Percentiles rank a stretch among this genome's conserved stretches.
Evolutionary conservation across 2,113 vertebrate genomes (phyloP).

Genomic region (Brachyhypopomus gauderio): DNA sequence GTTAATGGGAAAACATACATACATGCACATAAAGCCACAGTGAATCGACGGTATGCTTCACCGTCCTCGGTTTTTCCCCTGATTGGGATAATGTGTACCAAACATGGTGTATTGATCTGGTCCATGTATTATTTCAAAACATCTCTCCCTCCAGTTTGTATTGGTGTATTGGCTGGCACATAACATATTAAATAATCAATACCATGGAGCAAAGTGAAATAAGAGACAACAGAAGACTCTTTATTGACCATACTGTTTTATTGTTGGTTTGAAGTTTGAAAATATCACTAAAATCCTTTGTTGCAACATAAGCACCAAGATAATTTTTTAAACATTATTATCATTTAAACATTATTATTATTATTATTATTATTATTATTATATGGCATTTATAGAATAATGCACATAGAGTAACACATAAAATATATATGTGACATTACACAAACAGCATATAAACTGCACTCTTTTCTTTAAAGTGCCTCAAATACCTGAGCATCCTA

Average conservation of each 20-base stretch:
- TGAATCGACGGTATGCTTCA: not conserved
- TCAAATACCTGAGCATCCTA: conserved; percentile 21
- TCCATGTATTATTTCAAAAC: conserved; percentile 31
- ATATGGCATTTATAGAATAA: not conserved
- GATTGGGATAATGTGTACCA: not conserved
- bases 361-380: not conserved
- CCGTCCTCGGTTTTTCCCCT: not conserved
- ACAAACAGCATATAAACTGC: not conserved
- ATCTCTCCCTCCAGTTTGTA: not conserved
- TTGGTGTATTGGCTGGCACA: not conserved
- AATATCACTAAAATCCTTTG: not conserved
- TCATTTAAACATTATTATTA: not conserved
- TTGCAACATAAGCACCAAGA: too few relatives aligned
- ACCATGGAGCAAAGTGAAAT: not conserved
- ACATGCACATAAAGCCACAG: not conserved
- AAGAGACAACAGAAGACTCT: conserved; percentile 9
- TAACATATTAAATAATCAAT: conserved; percentile 1
- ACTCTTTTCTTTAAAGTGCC: not conserved
- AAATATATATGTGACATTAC: not conserved
- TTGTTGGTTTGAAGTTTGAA: not conserved
- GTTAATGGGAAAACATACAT: too few relatives aligned
- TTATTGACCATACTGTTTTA: conserved; percentile 33
- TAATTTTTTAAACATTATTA: too few relatives aligned
- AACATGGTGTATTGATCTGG: conserved; percentile 28
- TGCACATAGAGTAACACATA: not conserved